Evolutionary conservation across 2,113 vertebrate species (phyloP).

Genomic region (Entomyzon cyanotis): DNA sequence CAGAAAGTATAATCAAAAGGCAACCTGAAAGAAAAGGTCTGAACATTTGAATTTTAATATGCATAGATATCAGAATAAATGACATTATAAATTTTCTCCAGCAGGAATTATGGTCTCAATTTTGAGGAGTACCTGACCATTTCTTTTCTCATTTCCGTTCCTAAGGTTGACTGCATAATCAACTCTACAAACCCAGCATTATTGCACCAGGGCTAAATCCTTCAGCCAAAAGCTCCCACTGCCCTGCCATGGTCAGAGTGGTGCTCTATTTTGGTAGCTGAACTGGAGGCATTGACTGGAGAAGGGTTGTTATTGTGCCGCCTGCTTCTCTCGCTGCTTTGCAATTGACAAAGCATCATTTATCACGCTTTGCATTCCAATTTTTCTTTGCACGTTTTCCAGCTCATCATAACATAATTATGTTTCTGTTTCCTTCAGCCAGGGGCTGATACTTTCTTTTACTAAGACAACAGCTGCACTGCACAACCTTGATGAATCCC

Average conservation of each 20-base stretch:
- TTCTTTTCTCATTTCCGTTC: neutral
- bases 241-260: neutral
- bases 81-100: neutral
- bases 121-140: neutral
- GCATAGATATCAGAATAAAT: neutral
- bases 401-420: slow-evolving; percentile 77
- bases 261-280: slow-evolving; percentile 38
- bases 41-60: neutral
- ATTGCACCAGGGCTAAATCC: neutral
- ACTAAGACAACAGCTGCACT: slow-evolving; percentile 69
- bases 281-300: slow-evolving; percentile 37
- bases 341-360: slow-evolving; percentile 57
- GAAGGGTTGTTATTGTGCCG: neutral
- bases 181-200: slow-evolving; percentile 5
- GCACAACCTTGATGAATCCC: slow-evolving; percentile 70
- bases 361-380: slow-evolving; percentile 64
- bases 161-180: neutral
- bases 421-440: slow-evolving; percentile 62
- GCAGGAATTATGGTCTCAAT: neutral
- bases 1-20: neutral
- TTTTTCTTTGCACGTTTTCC: slow-evolving; percentile 66
- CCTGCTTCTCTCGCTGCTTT: slow-evolving; percentile 34
- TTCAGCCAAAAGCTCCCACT: neutral
- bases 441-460: slow-evolving; percentile 65
- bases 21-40: neutral